phyloP scores from a whole-genome alignment of 2,113 vertebrate genomes.

The Anguilla rostrata region DNA sequence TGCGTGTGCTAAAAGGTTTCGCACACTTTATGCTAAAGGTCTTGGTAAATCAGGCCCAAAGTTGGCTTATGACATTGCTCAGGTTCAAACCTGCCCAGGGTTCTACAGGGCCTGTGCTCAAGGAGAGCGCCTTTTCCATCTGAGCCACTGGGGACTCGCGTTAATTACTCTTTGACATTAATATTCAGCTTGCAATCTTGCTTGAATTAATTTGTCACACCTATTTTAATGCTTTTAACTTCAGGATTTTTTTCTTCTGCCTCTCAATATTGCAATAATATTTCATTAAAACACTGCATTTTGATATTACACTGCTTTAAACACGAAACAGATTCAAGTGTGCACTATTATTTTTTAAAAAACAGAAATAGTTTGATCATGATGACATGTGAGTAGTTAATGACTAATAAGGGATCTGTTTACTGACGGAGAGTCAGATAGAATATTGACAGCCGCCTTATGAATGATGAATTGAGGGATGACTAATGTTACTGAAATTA shows the following conservation, averaged over 20 bases:
- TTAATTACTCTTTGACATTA: not conserved
- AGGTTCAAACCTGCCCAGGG: not conserved
- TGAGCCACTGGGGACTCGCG: not conserved
- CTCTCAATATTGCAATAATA: not conserved
- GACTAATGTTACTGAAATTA: not conserved
- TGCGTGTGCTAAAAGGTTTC: too few relatives aligned
- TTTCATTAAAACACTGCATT: not conserved
- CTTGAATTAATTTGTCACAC: not conserved
- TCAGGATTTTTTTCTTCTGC: not conserved
- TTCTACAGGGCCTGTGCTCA: not conserved
- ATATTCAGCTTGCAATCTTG: not conserved
- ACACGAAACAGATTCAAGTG: not conserved
- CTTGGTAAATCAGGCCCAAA: too few relatives aligned
- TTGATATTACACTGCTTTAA: not conserved
- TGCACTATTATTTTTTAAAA: not conserved
- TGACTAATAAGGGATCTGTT: not conserved
- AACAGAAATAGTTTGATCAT: not conserved
- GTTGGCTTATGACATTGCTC: not conserved
- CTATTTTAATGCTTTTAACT: not conserved
- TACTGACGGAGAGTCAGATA: not conserved
- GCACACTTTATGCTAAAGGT: too few relatives aligned
- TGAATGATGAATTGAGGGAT: not conserved
- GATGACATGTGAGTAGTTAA: not conserved
- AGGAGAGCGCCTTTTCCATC: not conserved
- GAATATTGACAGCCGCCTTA: not conserved